Percentiles rank a stretch among this genome's conserved stretches.
Conservation (phyloP, 92 coral and sea anemone genomes). For the Blastomussa wellsi region DNA sequence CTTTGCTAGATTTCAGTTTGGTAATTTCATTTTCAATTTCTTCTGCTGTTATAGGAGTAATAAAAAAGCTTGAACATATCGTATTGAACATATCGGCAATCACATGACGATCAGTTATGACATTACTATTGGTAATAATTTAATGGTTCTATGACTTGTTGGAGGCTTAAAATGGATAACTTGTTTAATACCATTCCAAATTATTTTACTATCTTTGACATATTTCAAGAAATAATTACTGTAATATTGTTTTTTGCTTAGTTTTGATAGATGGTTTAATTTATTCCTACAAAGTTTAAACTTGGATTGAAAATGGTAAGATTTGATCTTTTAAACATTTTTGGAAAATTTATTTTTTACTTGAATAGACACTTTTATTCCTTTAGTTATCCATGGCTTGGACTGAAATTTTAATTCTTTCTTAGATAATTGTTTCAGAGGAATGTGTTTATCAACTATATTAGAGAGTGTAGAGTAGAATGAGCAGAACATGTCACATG, state of each 20-base stretch:
- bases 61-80: background rate
- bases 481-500: too few species aligned
- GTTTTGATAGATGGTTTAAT: constrained; percentile 36
- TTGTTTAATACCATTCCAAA: constrained; percentile 15
- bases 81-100: background rate
- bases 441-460: too few species aligned
- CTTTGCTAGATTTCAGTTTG: constrained; percentile 28
- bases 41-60: constrained; percentile 25
- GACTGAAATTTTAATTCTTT: constrained; percentile 48
- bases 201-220: constrained; percentile 42
- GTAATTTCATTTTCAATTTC: constrained; percentile 33
- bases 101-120: constrained; percentile 1
- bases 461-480: too few species aligned
- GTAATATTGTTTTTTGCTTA: constrained; percentile 55
- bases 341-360: constrained; percentile 47
- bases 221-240: constrained; percentile 33
- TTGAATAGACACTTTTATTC: constrained; percentile 49
- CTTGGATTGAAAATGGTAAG: constrained; percentile 51
- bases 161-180: background rate
- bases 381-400: constrained; percentile 66
- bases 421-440: too few species aligned
- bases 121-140: background rate
- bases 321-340: constrained; percentile 51
- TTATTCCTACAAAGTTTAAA: too few species aligned
- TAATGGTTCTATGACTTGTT: background rate